phyloP scores from a whole-genome alignment of 2,797 vertebrate genomes.

The Parauchenoglanis ngamensis region DNA sequence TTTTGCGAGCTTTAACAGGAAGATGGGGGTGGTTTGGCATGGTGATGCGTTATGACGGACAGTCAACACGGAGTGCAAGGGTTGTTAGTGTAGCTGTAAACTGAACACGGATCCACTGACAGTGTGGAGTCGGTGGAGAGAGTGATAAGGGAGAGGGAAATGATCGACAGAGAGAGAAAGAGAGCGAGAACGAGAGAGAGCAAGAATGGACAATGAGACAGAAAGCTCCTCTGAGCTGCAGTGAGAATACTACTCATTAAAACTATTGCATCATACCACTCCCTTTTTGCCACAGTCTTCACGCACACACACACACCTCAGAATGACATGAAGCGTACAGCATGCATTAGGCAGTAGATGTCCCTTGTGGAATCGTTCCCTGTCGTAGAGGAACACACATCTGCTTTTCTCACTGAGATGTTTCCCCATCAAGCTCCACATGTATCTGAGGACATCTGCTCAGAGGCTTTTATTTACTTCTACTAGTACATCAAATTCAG shows the following conservation, averaged over 20 bases:
- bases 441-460: slow-evolving; percentile 15
- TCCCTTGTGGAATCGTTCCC: slow-evolving; percentile 15
- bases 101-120: slow-evolving; percentile 37
- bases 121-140: slow-evolving; percentile 33
- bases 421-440: slow-evolving; percentile 19
- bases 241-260: slow-evolving; percentile 34
- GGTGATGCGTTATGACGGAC: slow-evolving; percentile 45
- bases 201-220: slow-evolving; percentile 7
- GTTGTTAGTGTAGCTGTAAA: slow-evolving; percentile 44
- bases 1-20: slow-evolving; percentile 21
- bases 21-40: slow-evolving; percentile 26
- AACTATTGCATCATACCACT: slow-evolving; percentile 28
- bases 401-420: slow-evolving; percentile 6
- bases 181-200: not conserved
- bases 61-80: slow-evolving; percentile 16
- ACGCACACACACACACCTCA: not conserved
- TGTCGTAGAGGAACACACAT: slow-evolving; percentile 8
- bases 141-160: slow-evolving; percentile 7
- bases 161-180: slow-evolving; percentile 1
- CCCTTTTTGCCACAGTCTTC: not conserved
- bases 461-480: not conserved
- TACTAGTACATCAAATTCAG: not conserved
- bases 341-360: slow-evolving; percentile 22
- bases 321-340: not conserved
- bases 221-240: slow-evolving; percentile 4